phyloP scores from a whole-genome alignment of 2,113 vertebrate species.

The Pristiophorus japonicus region DNA sequence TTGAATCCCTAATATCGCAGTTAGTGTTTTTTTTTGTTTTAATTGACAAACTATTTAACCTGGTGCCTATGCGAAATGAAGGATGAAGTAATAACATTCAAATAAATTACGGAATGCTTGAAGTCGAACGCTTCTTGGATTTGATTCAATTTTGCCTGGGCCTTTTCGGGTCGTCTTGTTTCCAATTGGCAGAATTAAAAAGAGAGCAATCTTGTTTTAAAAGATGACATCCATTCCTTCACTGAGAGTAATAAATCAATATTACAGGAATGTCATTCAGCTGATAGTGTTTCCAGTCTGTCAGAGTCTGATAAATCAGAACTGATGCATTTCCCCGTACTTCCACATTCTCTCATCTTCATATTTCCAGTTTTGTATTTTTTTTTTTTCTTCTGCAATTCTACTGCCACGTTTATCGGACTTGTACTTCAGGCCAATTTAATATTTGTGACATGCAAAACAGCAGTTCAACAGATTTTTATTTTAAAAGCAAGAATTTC shows the following conservation, averaged over 20 bases:
- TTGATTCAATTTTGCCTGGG: constrained; percentile 21
- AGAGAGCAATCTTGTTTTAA: constrained; percentile 15
- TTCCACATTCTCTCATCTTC: not conserved
- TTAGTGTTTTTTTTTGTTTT: not conserved
- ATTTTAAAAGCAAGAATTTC: not conserved
- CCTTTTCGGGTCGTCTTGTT: not conserved
- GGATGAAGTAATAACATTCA: not conserved
- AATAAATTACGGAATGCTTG: not conserved
- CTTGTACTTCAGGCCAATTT: not conserved
- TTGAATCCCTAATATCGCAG: not conserved
- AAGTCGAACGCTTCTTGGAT: not conserved
- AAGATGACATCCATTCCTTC: not conserved
- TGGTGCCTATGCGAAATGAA: not conserved
- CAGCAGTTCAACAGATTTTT: not conserved
- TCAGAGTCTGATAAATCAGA: constrained; percentile 24
- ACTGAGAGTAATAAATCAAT: constrained; percentile 11
- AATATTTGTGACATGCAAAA: not conserved
- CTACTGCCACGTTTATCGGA: not conserved
- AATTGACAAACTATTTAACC: not conserved
- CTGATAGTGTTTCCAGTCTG: not conserved
- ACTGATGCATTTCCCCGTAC: not conserved
- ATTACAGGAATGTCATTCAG: constrained; percentile 20
- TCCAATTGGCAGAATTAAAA: constrained; percentile 20
- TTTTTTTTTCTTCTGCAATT: not conserved
- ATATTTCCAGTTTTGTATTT: not conserved